These are phyloP conservation scores for Drosophila kanapiae DNA, from an alignment of 1,140 invertebrate genomes.

Conservation along the genomic window DNA sequence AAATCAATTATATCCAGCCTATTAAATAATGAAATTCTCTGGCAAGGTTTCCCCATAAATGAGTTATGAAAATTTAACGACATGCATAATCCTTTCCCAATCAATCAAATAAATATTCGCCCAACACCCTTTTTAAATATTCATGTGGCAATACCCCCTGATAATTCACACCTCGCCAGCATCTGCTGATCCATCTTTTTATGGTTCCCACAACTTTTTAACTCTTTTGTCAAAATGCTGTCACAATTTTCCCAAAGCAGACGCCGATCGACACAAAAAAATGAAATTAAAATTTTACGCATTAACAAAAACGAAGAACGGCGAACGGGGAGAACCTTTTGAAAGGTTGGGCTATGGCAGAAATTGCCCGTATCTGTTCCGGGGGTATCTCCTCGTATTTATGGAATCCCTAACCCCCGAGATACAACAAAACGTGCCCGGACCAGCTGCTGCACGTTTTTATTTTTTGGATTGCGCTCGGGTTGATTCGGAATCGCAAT, in stretches of 20 bases:
- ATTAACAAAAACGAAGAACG: slow-evolving; percentile 60
- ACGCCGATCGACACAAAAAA: slow-evolving; percentile 56
- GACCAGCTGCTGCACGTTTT: slow-evolving; percentile 73
- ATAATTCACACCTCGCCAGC: slow-evolving; percentile 66
- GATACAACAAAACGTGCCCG: slow-evolving; percentile 45
- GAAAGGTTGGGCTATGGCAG: slow-evolving; percentile 39
- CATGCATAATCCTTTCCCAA: slow-evolving; percentile 8
- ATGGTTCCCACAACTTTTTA: slow-evolving; percentile 77
- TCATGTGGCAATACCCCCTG: background rate
- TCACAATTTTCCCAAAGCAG: slow-evolving; percentile 71
- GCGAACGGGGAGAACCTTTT: slow-evolving; percentile 39
- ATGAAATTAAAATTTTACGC: slow-evolving; percentile 83
- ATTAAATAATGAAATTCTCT: background rate
- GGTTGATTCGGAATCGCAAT: slow-evolving; percentile 45
- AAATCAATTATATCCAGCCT: background rate
- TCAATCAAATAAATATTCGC: slow-evolving; percentile 11
- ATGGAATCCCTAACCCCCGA: slow-evolving; percentile 31
- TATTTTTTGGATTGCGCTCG: slow-evolving; percentile 30
- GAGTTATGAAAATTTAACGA: slow-evolving; percentile 7
- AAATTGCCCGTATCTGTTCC: slow-evolving; percentile 76
- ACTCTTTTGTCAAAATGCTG: slow-evolving; percentile 79
- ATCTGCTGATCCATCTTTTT: slow-evolving; percentile 48
- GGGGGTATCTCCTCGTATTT: slow-evolving; percentile 45
- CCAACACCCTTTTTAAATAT: slow-evolving; percentile 15
- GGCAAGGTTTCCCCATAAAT: background rate